These are phyloP conservation scores for Amphipyra berbera DNA, from an alignment of 2,888 invertebrate species.

Conservation along the genomic window DNA sequence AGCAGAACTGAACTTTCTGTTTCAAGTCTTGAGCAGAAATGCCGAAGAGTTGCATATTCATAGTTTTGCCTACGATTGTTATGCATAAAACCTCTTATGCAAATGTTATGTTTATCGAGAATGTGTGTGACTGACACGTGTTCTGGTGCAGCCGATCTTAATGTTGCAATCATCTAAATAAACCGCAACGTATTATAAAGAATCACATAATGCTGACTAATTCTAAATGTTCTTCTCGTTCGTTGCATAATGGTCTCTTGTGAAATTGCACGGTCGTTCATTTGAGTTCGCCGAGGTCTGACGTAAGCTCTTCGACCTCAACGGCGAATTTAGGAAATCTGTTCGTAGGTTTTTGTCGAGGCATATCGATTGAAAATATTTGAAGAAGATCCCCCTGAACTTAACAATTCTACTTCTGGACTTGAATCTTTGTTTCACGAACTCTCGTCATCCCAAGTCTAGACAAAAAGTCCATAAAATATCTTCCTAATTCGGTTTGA, in stretches of 20 bases:
- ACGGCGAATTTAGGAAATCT: not conserved
- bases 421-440: too few relatives aligned
- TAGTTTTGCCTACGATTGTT: not conserved
- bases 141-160: constrained; percentile 10
- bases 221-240: constrained; percentile 23
- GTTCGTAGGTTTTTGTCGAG: too few relatives aligned
- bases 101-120: not conserved
- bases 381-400: too few relatives aligned
- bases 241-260: constrained; percentile 46
- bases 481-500: not conserved
- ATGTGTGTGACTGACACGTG: constrained; percentile 7
- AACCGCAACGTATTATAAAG: constrained; percentile 14
- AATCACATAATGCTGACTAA: constrained; percentile 19
- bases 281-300: constrained; percentile 25
- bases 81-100: not conserved
- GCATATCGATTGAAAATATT: too few relatives aligned
- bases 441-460: too few relatives aligned
- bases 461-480: too few relatives aligned
- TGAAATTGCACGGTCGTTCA: constrained; percentile 34
- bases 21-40: not conserved
- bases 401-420: too few relatives aligned
- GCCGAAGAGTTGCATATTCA: not conserved
- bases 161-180: constrained; percentile 1
- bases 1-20: constrained; percentile 1
- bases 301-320: constrained; percentile 34